A percentile compares a stretch with the other conserved stretches of the same genome.
phyloP scores from a whole-genome alignment of 2,888 invertebrate genomes.

The Xylocampa areola region DNA sequence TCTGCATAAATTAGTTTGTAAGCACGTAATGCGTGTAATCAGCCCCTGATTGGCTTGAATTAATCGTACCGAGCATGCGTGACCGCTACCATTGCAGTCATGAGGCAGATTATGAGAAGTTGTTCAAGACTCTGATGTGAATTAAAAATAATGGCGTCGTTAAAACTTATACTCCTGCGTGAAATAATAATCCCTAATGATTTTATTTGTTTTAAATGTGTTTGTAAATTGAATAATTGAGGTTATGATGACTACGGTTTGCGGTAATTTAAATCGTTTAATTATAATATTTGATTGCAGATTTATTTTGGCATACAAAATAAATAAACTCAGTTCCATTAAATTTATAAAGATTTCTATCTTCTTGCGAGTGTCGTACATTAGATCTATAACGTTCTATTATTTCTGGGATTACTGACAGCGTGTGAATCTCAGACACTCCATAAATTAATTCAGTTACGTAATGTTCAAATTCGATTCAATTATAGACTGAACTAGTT shows the following conservation, averaged over 20 bases:
- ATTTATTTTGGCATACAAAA: constrained; percentile 19
- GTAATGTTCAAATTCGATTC: constrained; percentile 32
- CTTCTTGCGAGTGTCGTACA: too few species aligned
- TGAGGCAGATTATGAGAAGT: constrained; percentile 81
- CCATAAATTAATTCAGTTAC: constrained; percentile 31
- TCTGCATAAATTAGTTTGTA: constrained; percentile 71
- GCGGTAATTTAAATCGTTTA: constrained; percentile 22
- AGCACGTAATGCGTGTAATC: constrained; percentile 87
- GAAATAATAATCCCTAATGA: constrained; percentile 67
- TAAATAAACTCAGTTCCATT: constrained; percentile 12
- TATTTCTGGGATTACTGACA: constrained; percentile 12
- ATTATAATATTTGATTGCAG: constrained; percentile 21
- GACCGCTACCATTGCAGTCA: constrained; percentile 84
- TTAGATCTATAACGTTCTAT: constrained; percentile 9
- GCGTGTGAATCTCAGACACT: constrained; percentile 42
- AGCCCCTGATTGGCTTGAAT: constrained; percentile 88
- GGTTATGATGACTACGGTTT: constrained; percentile 36
- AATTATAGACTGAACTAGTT: constrained; percentile 48
- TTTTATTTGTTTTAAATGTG: constrained; percentile 66
- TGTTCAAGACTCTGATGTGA: constrained; percentile 74
- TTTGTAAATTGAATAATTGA: constrained; percentile 58
- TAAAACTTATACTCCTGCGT: constrained; percentile 81
- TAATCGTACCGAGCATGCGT: constrained; percentile 87
- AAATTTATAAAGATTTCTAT: too few species aligned
- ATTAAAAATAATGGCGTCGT: constrained; percentile 88